Evolutionary conservation across 2,888 invertebrate genomes (phyloP), one percentile per base, ranked within the genome.

Genomic region (Galeruca laticollis): DNA sequence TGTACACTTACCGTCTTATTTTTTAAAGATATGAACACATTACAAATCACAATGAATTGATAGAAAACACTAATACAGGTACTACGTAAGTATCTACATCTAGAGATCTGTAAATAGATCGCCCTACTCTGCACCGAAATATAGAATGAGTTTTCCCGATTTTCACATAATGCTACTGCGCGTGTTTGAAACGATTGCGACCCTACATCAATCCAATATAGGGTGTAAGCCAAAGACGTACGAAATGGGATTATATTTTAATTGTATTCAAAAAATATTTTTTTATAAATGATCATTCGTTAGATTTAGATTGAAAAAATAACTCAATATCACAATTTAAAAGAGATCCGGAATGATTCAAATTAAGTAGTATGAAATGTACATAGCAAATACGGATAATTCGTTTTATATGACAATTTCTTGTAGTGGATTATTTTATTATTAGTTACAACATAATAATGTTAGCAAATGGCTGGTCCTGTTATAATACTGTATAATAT

Each of bases 61-160:
- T 49, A 49, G 21, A 31, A 54, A 63, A 63, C 9, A 40, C 52
- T 51, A 63, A 54, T 13, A 11, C 35, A 18, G 26, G 15, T 64
- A n/a, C n/a, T n/a, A 21, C 54, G 54, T 54, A n/a, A 9, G 18
- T 65, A 43, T 57, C 57, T 65, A 64, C 64, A 54, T 56, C 40
- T 54, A 43, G 56, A 57, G 57, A 47, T 31, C 57, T 65, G 57
- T 65, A 65, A 65, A 65, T 57, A 57, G 65, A 65, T 57, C 64
- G 43, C 6, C 18, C 33, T 52, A 31, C 64, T 54, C 47, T 43
- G 65, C 47, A 35, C 18, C 43, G 65, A 57, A 40, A 57, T 65
- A 20, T 57, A 65, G 57, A 57, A 65, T 65, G 65, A 64, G 40
- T 43, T 64, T 64, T 64, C 63, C 63, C n/a, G 63, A 65, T 65